A percentile compares a stretch with the other conserved stretches of the same genome.
Evolutionary conservation across 1,140 invertebrate species (phyloP).

Genomic region (Drosophila santomea): DNA sequence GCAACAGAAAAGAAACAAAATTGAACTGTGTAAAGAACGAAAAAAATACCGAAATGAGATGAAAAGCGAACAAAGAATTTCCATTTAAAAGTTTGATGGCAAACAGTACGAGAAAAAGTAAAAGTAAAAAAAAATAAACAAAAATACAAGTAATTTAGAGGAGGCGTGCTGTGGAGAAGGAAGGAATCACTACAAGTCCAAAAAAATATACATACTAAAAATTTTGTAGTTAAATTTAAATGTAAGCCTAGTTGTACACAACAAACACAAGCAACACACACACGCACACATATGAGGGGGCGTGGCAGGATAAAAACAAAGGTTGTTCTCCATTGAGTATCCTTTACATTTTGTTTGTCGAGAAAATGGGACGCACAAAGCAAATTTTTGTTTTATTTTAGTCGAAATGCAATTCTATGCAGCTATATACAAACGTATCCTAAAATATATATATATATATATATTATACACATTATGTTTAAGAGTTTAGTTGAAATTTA

Average conservation of each 20-base stretch:
- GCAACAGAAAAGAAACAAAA: constrained; percentile 38
- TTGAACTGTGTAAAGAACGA: constrained; percentile 49
- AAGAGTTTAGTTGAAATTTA: constrained; percentile 72
- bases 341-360: background rate
- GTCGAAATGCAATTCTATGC: constrained; percentile 43
- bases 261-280: constrained; percentile 24
- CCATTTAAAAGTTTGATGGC: constrained; percentile 65
- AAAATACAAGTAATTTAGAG: constrained; percentile 28
- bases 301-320: constrained; percentile 49
- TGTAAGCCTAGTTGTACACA: constrained; percentile 64
- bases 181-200: constrained; percentile 69
- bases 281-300: constrained; percentile 25
- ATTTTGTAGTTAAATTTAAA: constrained; percentile 79
- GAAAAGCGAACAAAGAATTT: constrained; percentile 50
- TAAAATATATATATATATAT: constrained; percentile 30
- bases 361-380: constrained; percentile 28
- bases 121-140: background rate
- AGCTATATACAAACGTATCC: constrained; percentile 49
- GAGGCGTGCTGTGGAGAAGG: constrained; percentile 24
- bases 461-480: constrained; percentile 24
- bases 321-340: constrained; percentile 33
- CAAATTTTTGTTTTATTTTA: constrained; percentile 47
- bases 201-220: constrained; percentile 74
- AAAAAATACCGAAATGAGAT: constrained; percentile 20
- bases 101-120: constrained; percentile 28